These are phyloP conservation scores for rat (Rattus norvegicus) DNA, from an alignment of 2,113 vertebrate genomes.

Conservation along the genomic window DNA sequence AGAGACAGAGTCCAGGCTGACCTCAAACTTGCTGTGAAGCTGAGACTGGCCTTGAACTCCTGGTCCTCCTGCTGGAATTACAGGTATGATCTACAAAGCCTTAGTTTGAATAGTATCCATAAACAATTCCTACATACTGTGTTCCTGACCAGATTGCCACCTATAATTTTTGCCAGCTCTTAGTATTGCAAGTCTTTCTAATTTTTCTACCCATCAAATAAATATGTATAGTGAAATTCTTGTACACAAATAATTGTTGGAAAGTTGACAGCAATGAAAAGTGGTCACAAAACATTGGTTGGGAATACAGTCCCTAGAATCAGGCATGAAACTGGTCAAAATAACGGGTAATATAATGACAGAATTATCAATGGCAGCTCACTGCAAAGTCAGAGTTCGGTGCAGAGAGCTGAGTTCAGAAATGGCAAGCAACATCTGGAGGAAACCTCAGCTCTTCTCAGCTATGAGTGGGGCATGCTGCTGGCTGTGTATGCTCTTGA, in stretches of 20 bases:
- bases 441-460: neutral
- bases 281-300: neutral
- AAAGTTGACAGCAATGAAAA: neutral
- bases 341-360: neutral
- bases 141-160: neutral
- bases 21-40: neutral
- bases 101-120: neutral
- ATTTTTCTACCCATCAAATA: constrained; percentile 46
- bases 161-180: constrained; percentile 7
- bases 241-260: neutral
- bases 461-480: neutral
- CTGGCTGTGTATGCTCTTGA: neutral
- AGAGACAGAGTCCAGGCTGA: neutral
- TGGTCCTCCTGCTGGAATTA: neutral
- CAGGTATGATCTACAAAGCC: neutral
- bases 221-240: constrained; percentile 37
- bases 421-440: neutral
- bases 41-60: neutral
- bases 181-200: constrained; percentile 19
- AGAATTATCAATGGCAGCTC: neutral
- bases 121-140: constrained; percentile 11
- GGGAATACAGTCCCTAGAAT: neutral
- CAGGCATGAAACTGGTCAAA: neutral
- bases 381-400: constrained; percentile 15
- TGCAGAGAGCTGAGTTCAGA: neutral